phyloP scores from a whole-genome alignment of 2,113 vertebrate genomes.

The Camarhynchus parvulus region DNA sequence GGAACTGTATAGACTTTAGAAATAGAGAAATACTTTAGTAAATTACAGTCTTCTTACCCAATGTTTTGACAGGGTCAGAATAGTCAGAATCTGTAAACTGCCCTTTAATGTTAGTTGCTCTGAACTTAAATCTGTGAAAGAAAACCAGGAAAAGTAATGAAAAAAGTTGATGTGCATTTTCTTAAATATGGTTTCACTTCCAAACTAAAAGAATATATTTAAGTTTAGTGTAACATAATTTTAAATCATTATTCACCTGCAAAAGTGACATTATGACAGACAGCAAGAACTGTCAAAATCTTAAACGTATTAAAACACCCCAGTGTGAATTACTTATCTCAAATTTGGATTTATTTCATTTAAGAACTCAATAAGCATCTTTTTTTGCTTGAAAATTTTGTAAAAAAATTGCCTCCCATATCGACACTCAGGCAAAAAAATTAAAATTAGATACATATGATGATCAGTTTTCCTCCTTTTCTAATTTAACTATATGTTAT shows the following conservation, averaged over 20 bases:
- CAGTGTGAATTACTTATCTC: background rate
- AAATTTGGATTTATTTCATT: background rate
- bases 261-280: background rate
- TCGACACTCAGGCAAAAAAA: background rate
- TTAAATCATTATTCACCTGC: background rate
- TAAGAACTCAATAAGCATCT: background rate
- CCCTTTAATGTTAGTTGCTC: slow-evolving; percentile 89
- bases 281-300: background rate
- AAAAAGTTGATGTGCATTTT: background rate
- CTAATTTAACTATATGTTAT: background rate
- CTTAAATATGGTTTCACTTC: background rate
- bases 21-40: background rate
- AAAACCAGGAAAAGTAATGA: slow-evolving; percentile 27
- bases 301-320: background rate
- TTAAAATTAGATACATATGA: background rate
- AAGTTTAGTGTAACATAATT: background rate
- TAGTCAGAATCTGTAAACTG: slow-evolving; percentile 96
- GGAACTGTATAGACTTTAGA: background rate
- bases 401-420: background rate
- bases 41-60: slow-evolving; percentile 81
- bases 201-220: background rate
- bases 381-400: background rate
- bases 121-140: slow-evolving; percentile 91
- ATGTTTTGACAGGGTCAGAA: slow-evolving; percentile 89
- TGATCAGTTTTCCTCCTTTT: background rate